Conservation (phyloP, 2,888 invertebrate genomes). For the Zygothrica quintamaculata region DNA sequence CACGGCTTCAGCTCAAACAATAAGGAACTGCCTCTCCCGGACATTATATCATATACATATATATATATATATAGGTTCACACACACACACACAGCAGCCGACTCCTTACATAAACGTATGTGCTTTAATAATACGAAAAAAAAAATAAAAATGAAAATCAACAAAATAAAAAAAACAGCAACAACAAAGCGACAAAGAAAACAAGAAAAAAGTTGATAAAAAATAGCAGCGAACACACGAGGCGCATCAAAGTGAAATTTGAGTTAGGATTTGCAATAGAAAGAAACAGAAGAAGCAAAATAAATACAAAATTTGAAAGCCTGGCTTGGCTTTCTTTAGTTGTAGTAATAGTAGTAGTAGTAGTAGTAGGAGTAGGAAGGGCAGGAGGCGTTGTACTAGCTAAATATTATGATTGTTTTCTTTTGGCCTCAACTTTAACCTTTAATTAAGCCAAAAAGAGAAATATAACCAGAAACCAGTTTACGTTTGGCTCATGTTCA, state of each 20-base stretch:
- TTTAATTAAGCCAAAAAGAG: conserved; percentile 32
- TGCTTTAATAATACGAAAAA: conserved; percentile 55
- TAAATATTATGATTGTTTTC: too few species aligned
- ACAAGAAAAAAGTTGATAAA: conserved; percentile 30
- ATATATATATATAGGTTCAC: conserved; percentile 14
- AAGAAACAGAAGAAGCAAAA: too few species aligned
- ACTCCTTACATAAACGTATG: conserved; percentile 72
- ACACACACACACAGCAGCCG: conserved; percentile 51
- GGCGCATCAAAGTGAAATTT: conserved; percentile 70
- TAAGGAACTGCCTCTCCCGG: conserved; percentile 69
- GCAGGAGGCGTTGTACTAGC: conserved; percentile 7
- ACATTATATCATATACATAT: conserved; percentile 68
- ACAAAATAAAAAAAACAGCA: conserved; percentile 19
- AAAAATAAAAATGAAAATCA: conserved; percentile 16
- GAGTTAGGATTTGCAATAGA: conserved; percentile 43
- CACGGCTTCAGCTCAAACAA: conserved; percentile 53
- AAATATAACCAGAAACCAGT: conserved; percentile 52
- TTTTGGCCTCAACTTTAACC: conserved; percentile 35
- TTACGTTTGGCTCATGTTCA: conserved; percentile 40
- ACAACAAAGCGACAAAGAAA: conserved; percentile 22
- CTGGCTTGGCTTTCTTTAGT: conserved; percentile 43
- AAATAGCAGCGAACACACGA: conserved; percentile 16
- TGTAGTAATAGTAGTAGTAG: too few species aligned
- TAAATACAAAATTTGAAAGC: too few species aligned
- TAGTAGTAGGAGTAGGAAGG: too few species aligned